Evolutionary conservation across 2,888 invertebrate species (phyloP), one percentile per base, ranked within the genome.

Genomic region (Luperina nickerlii): DNA sequence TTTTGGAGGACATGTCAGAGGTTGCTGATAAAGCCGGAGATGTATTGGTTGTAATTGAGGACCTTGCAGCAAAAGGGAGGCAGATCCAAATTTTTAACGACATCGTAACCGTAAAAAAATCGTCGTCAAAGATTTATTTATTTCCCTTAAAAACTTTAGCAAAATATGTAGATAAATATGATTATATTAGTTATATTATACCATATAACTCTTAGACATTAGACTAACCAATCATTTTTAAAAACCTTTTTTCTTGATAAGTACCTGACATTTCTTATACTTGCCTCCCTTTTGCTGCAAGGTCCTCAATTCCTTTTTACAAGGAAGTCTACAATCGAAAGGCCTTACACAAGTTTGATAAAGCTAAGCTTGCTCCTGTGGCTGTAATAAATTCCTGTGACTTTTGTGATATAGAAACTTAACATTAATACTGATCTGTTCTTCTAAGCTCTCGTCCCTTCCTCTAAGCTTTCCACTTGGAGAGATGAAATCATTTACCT

Each of bases 401-500:
- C 5, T 42, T 38, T 32, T 32, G 11, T 42, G 67, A 18, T 42
- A n/a, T 1, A 5, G n/a, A 27, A 27, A n/a, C 24, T 42, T 9
- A 32, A 51, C 2, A 20, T 15, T 11, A 15, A 66, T 72, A 54
- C 54, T 42, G 11, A 66, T 70, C 54, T 62, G n/a, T n/a, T 62
- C 42, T 42, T 3, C 13, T 11, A 7, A 57, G 32, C 6, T n/a
- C 9, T 62, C 15, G n/a, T 62, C 2, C 15, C n/a, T 54, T 0
- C 8, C 9, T 42, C 20, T 15, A 0, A 7, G 32, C 1, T 45
- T 15, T 1, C 20, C 15, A 5, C 2, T 57, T 48, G 13, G 9
- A 8, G 9, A 6, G 24, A 18, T 54, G 32, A 57, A 9, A 15
- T 27, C 1, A 65, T 60, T 85, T 88, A 89, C 88, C 89, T 89